phyloP scores from a whole-genome alignment of 2,888 invertebrate species.

The Ichneumoninae sp. region DNA sequence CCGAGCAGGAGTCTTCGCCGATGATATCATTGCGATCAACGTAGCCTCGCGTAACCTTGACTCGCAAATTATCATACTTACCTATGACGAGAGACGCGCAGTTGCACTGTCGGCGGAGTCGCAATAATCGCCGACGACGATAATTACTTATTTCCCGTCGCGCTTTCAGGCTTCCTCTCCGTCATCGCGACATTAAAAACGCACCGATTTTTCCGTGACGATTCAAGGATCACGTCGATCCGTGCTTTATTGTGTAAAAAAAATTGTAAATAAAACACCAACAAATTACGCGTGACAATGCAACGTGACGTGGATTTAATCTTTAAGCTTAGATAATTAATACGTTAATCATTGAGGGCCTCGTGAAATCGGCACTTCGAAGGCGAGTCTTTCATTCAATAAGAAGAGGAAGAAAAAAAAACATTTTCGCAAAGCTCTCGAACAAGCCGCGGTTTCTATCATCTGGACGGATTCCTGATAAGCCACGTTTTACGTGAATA shows the following conservation, averaged over 20 bases:
- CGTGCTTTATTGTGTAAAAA: slow-evolving; percentile 9
- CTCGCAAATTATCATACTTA: slow-evolving; percentile 58
- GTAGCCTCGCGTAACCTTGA: slow-evolving; percentile 47
- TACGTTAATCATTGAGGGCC: slow-evolving; percentile 18
- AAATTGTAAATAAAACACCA: slow-evolving; percentile 7
- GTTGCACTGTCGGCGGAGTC: slow-evolving; percentile 19
- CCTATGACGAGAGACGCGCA: slow-evolving; percentile 47
- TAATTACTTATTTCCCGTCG: slow-evolving; percentile 22
- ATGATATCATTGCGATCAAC: slow-evolving; percentile 56
- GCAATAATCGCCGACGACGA: slow-evolving; percentile 1
- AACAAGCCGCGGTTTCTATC: slow-evolving; percentile 62
- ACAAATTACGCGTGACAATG: slow-evolving; percentile 16
- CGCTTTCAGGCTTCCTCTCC: background rate
- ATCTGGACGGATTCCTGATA: slow-evolving; percentile 82
- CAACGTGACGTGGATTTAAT: slow-evolving; percentile 3
- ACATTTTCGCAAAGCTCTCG: slow-evolving; percentile 52
- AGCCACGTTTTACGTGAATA: slow-evolving; percentile 73
- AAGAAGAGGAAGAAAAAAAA: slow-evolving; percentile 2
- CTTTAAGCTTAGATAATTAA: slow-evolving; percentile 28
- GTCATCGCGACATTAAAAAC: background rate
- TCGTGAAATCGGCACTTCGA: slow-evolving; percentile 1
- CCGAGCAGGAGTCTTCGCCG: background rate
- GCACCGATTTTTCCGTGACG: background rate
- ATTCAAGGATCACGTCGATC: slow-evolving; percentile 17
- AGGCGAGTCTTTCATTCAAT: background rate